phyloP scores from a whole-genome alignment of 2,113 vertebrate genomes.

The Pangasianodon hypophthalmus region DNA sequence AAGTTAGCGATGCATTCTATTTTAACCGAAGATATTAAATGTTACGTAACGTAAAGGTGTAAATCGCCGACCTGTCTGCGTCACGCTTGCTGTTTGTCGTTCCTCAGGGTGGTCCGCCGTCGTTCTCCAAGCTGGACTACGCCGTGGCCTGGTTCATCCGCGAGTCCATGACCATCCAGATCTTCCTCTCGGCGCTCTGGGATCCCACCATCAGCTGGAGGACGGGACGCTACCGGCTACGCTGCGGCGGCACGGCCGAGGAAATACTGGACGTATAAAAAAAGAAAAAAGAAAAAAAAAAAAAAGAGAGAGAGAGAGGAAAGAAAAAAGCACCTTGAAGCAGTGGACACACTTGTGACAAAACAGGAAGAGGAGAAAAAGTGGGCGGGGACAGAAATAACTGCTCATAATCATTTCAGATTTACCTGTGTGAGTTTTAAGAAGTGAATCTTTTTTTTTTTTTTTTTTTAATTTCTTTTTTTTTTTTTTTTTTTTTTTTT shows the following conservation, averaged over 20 bases:
- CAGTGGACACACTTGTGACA: conserved; percentile 5
- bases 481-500: conserved; percentile 18
- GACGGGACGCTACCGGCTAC: conserved; percentile 91
- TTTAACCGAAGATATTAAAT: neutral
- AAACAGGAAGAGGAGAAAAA: conserved; percentile 15
- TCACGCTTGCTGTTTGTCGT: neutral
- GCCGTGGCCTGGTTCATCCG: conserved; percentile 99
- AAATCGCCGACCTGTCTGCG: neutral
- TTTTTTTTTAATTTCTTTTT: neutral
- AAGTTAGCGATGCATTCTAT: neutral
- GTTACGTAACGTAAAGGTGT: neutral
- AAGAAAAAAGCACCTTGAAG: neutral
- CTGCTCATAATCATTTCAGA: conserved; percentile 21
- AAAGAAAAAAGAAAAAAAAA: conserved; percentile 45
- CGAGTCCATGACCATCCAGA: conserved; percentile 97
- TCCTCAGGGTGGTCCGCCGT: conserved; percentile 81
- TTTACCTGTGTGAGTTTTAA: conserved; percentile 37
- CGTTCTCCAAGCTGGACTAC: conserved; percentile 97
- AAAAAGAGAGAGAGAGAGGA: too few relatives aligned
- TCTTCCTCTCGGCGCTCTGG: conserved; percentile 97
- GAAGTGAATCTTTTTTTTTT: neutral
- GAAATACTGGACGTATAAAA: conserved; percentile 93
- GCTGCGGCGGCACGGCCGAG: conserved; percentile 96
- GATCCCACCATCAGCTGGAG: conserved; percentile 99
- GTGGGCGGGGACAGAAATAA: neutral